Evolutionary conservation across 2,888 invertebrate species (phyloP).

Genomic region (Phalangium opilio): DNA sequence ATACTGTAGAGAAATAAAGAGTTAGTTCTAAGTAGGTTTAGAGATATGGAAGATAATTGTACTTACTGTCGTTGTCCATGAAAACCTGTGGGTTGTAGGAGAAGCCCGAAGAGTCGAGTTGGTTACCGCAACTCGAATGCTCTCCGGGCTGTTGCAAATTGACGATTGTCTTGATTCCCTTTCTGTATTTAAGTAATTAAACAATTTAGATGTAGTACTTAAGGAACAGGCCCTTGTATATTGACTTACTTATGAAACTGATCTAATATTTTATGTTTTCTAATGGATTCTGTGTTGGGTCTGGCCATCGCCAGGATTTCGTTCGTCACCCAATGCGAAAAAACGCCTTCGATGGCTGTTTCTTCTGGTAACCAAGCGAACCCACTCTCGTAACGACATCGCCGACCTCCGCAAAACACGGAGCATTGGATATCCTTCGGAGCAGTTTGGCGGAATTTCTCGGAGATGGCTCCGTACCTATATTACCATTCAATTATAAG

Average conservation of each 20-base stretch:
- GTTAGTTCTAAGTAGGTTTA: no score
- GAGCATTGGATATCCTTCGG: conserved; percentile 59
- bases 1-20: not conserved
- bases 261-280: conserved; percentile 56
- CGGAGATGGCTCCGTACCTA: conserved; percentile 25
- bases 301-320: conserved; percentile 78
- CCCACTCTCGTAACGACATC: conserved; percentile 62
- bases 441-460: conserved; percentile 33
- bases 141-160: conserved; percentile 73
- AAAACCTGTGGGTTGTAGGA: conserved; percentile 67
- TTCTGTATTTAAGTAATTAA: conserved; percentile 35
- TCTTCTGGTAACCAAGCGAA: conserved; percentile 43
- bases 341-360: conserved; percentile 59
- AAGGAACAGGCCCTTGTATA: no score
- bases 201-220: no score
- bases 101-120: conserved; percentile 56
- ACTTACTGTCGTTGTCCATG: conserved; percentile 69
- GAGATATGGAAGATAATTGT: no score
- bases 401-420: conserved; percentile 65
- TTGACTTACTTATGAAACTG: conserved; percentile 47
- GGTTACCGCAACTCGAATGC: conserved; percentile 66
- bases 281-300: conserved; percentile 55
- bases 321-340: conserved; percentile 76
- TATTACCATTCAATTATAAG: no score
- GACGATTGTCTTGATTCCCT: conserved; percentile 63